phyloP scores from a whole-genome alignment of 2,888 invertebrate species.

The Odontothrips loti region DNA sequence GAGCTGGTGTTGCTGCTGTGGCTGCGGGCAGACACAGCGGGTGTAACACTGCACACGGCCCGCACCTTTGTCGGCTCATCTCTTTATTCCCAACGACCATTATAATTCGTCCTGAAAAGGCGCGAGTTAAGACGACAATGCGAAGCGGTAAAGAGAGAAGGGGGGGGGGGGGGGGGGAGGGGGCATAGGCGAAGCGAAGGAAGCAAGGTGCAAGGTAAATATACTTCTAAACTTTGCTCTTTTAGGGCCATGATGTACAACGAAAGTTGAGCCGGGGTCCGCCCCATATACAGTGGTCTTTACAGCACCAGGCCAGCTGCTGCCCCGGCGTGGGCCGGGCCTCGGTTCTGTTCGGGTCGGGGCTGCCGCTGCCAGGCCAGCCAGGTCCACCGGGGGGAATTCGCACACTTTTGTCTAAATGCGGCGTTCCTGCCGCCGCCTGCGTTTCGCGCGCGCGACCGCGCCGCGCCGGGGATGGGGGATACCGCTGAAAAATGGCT shows the following conservation, averaged over 20 bases:
- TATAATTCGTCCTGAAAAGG: too few relatives aligned
- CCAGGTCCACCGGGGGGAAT: background rate
- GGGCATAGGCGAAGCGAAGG: background rate
- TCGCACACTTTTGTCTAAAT: background rate
- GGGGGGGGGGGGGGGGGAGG: background rate
- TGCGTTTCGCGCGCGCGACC: background rate
- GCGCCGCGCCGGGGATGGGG: background rate
- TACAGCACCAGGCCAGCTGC: background rate
- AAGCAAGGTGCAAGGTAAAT: background rate
- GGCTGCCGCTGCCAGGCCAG: background rate
- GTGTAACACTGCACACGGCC: background rate
- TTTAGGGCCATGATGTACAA: constrained; percentile 10
- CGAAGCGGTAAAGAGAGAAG: background rate
- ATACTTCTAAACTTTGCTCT: constrained; percentile 16
- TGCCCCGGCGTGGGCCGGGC: background rate
- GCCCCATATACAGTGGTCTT: background rate
- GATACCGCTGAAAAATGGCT: background rate
- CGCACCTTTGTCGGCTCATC: too few relatives aligned
- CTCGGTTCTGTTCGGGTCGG: background rate
- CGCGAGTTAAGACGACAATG: too few relatives aligned
- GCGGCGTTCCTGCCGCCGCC: background rate
- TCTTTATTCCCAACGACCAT: too few relatives aligned
- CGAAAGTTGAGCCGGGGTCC: background rate
- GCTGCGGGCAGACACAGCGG: background rate
- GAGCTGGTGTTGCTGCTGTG: background rate